Evolutionary conservation across 2,113 vertebrate genomes (phyloP).

Genomic region (Xiphorhynchus elegans): DNA sequence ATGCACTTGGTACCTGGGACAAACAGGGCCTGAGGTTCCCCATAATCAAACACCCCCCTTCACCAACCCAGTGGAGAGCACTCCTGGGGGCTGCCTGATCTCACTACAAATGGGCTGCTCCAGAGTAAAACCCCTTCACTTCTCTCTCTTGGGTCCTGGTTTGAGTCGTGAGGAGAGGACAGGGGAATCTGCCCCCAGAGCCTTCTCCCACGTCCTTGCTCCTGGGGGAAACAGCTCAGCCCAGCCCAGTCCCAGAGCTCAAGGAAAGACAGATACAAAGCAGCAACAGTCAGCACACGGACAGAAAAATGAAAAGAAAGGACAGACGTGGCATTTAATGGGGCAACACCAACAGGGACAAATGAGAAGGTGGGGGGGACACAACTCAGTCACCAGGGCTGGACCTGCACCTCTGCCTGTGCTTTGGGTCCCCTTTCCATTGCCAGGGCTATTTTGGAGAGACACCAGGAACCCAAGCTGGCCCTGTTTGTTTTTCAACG

Average conservation of each 20-base stretch:
- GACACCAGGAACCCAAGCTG: background rate
- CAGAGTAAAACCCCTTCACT: background rate
- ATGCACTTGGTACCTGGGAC: background rate
- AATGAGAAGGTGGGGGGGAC: background rate
- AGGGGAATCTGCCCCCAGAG: background rate
- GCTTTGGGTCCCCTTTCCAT: background rate
- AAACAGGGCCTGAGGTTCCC: background rate
- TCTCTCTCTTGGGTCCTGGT: background rate
- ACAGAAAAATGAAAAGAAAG: constrained; percentile 43
- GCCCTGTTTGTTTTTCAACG: background rate
- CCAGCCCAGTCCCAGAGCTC: constrained; percentile 28
- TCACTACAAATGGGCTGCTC: background rate
- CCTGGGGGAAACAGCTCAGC: background rate
- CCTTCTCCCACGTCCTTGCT: background rate
- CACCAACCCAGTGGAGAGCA: rapidly evolving
- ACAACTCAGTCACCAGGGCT: background rate
- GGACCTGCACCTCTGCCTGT: background rate
- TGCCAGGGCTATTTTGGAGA: background rate
- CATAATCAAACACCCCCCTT: background rate
- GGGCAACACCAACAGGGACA: constrained; percentile 45
- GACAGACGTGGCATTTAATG: constrained; percentile 65
- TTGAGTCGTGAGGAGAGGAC: background rate
- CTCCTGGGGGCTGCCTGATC: rapidly evolving
- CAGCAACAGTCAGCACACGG: background rate
- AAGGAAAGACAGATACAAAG: background rate